Evolutionary conservation across 2,797 vertebrate genomes (phyloP).

Genomic region (Epinephelus malabaricus): DNA sequence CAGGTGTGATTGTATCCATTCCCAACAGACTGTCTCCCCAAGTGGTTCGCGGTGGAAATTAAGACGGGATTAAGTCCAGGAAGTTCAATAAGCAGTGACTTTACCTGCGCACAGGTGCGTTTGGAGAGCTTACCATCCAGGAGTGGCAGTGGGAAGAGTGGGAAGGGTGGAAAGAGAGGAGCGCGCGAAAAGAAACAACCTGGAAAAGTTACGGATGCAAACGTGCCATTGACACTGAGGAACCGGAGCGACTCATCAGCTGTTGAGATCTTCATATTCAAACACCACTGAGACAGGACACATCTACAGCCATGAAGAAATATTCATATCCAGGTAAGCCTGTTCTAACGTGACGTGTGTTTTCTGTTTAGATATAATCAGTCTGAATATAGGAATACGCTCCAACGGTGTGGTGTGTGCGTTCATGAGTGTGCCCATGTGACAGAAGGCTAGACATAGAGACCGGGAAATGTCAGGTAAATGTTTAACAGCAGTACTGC

Average conservation of each 20-base stretch:
- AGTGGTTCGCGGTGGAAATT: slow-evolving; percentile 35
- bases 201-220: slow-evolving; percentile 57
- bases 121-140: slow-evolving; percentile 21
- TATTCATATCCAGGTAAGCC: slow-evolving; percentile 73
- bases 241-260: slow-evolving; percentile 17
- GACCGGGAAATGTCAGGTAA: not conserved
- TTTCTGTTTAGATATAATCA: not conserved
- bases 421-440: not conserved
- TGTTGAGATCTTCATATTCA: not conserved
- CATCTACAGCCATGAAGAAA: slow-evolving; percentile 74
- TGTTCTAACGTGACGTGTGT: not conserved
- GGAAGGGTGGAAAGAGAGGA: not conserved
- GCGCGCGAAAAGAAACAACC: slow-evolving; percentile 7
- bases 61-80: slow-evolving; percentile 12
- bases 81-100: not conserved
- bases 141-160: not conserved
- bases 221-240: slow-evolving; percentile 32
- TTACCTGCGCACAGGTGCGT: slow-evolving; percentile 38
- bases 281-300: not conserved
- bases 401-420: too few relatives aligned
- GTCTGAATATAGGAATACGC: not conserved
- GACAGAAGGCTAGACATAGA: not conserved
- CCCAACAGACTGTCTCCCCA: slow-evolving; percentile 43
- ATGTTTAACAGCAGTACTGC: slow-evolving; percentile 26
- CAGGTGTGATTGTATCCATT: slow-evolving; percentile 75